These are phyloP conservation scores for Timema podura DNA, from an alignment of 2,888 invertebrate genomes.

Conservation along the genomic window DNA sequence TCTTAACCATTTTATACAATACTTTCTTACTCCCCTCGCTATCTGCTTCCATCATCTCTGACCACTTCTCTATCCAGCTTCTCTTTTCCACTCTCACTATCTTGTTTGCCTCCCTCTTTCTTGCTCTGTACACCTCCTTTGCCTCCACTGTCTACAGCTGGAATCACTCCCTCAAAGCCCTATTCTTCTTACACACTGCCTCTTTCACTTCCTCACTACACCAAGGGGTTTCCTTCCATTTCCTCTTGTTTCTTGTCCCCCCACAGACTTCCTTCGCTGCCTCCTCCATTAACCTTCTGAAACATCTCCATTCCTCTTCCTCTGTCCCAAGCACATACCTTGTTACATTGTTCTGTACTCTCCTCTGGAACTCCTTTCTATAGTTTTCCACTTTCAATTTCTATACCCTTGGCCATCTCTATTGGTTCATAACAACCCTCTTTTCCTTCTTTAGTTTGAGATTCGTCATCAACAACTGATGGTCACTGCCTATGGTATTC, in stretches of 20 bases:
- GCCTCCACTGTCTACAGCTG: neutral
- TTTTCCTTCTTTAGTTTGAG: too few relatives aligned
- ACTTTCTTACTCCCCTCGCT: too few relatives aligned
- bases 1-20: too few relatives aligned
- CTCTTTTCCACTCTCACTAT: neutral
- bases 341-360: neutral
- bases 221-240: too few relatives aligned
- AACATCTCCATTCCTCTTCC: neutral
- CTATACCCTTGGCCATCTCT: too few relatives aligned
- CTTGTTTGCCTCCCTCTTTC: neutral
- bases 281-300: neutral
- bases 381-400: too few relatives aligned
- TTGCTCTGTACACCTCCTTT: neutral
- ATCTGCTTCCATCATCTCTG: too few relatives aligned
- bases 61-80: neutral
- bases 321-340: neutral
- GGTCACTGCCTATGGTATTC: too few relatives aligned
- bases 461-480: too few relatives aligned
- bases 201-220: neutral
- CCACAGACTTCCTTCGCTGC: neutral
- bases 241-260: neutral
- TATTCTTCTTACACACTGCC: neutral
- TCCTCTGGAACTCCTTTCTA: too few relatives aligned
- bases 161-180: neutral
- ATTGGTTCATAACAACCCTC: too few relatives aligned